Conservation (phyloP, 2,888 invertebrate genomes). For the Pristionchus exspectatus region DNA sequence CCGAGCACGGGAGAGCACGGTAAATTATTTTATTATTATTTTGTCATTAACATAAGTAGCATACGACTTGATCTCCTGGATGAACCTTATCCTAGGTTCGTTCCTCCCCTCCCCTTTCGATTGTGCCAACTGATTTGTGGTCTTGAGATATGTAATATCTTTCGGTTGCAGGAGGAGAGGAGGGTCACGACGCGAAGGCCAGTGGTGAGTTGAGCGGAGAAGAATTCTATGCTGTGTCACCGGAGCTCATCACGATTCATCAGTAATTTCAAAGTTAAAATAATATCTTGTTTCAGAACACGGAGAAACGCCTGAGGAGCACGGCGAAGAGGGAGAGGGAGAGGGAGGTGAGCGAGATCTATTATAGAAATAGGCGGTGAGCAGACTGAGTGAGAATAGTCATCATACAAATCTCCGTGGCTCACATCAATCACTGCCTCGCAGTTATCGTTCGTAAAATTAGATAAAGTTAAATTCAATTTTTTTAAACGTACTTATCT, state of each 20-base stretch:
- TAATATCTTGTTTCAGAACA: not conserved
- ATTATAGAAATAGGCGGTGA: not conserved
- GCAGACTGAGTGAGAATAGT: not conserved
- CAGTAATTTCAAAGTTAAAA: no score
- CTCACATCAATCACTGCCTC: not conserved
- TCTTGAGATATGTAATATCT: no score
- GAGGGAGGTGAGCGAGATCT: not conserved
- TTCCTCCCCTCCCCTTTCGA: no score
- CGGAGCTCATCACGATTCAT: no score
- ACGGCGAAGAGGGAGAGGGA: not conserved
- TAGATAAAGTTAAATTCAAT: not conserved
- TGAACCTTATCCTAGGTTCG: no score
- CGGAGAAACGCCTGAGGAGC: not conserved
- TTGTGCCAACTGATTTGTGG: no score
- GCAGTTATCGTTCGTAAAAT: not conserved
- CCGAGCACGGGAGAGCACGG: slow-evolving; percentile 33
- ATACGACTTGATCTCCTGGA: not conserved
- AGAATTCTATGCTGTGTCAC: no score
- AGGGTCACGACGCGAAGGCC: not conserved
- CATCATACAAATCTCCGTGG: not conserved
- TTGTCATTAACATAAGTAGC: not conserved
- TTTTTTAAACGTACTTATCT: no score
- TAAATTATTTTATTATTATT: not conserved
- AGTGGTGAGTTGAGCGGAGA: not conserved
- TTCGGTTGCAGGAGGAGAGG: not conserved